phyloP scores from a whole-genome alignment of 1,140 invertebrate species.

The Drosophila arizonae region DNA sequence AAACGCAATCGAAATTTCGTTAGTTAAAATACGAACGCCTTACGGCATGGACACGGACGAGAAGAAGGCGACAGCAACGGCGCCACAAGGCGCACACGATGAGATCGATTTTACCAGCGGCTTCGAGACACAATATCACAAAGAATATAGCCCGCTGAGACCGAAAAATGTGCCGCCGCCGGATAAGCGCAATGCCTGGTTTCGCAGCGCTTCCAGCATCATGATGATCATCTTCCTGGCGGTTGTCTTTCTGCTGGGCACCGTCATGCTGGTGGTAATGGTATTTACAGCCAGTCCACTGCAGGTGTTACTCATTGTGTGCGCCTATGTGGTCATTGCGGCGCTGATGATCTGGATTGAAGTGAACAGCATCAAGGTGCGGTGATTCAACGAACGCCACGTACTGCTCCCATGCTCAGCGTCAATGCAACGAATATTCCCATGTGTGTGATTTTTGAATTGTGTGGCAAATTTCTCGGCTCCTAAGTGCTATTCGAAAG shows the following conservation, averaged over 20 bases:
- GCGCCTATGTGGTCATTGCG: slow-evolving; percentile 57
- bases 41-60: slow-evolving; percentile 69
- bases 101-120: slow-evolving; percentile 78
- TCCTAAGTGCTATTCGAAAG: slow-evolving; percentile 57
- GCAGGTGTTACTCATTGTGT: slow-evolving; percentile 57
- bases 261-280: slow-evolving; percentile 52
- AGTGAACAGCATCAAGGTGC: slow-evolving; percentile 68
- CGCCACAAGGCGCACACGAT: slow-evolving; percentile 42
- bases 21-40: slow-evolving; percentile 53
- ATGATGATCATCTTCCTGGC: slow-evolving; percentile 58
- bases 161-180: slow-evolving; percentile 59
- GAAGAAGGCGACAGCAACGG: slow-evolving; percentile 36
- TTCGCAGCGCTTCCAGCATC: slow-evolving; percentile 59
- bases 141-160: slow-evolving; percentile 70
- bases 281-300: slow-evolving; percentile 62
- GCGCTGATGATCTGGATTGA: slow-evolving; percentile 65
- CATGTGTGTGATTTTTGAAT: too few species aligned
- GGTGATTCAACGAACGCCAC: slow-evolving; percentile 34
- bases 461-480: slow-evolving; percentile 9
- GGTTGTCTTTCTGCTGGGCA: slow-evolving; percentile 59
- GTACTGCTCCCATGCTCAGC: not conserved
- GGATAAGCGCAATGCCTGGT: slow-evolving; percentile 65
- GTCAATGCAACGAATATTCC: too few species aligned
- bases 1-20: slow-evolving; percentile 8
- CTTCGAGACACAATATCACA: slow-evolving; percentile 71